These are phyloP conservation scores for Carassius auratus DNA, from an alignment of 2,113 vertebrate species.

Conservation along the genomic window DNA sequence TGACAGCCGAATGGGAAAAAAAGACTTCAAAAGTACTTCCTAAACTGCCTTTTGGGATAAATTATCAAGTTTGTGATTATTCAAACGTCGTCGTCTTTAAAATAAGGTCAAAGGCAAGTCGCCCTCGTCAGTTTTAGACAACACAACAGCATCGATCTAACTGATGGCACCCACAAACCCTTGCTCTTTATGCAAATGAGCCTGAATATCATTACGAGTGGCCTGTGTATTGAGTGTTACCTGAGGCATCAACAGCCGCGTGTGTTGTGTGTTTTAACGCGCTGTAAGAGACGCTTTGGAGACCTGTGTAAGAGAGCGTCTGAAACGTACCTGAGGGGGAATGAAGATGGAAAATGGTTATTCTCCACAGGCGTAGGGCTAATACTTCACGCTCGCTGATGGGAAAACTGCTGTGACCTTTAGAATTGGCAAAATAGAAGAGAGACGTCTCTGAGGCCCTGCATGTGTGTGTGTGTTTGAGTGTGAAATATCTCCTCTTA, in stretches of 20 bases:
- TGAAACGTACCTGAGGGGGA: slow-evolving; percentile 64
- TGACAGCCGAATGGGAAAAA: slow-evolving; percentile 40
- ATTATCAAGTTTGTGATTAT: slow-evolving; percentile 25
- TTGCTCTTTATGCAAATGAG: slow-evolving; percentile 44
- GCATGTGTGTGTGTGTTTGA: not conserved
- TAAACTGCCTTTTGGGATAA: slow-evolving; percentile 24
- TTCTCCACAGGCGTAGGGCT: slow-evolving; percentile 69
- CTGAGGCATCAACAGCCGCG: slow-evolving; percentile 66
- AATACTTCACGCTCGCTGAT: slow-evolving; percentile 64
- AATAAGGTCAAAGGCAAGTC: slow-evolving; percentile 21
- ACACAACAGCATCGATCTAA: slow-evolving; percentile 20
- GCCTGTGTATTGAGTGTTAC: slow-evolving; percentile 46
- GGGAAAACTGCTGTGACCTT: slow-evolving; percentile 69
- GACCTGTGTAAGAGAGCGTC: slow-evolving; percentile 66
- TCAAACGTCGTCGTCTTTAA: not conserved
- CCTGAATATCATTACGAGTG: slow-evolving; percentile 33
- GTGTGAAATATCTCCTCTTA: slow-evolving; percentile 28
- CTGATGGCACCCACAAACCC: slow-evolving; percentile 18
- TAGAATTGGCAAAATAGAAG: slow-evolving; percentile 67
- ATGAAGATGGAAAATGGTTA: slow-evolving; percentile 67
- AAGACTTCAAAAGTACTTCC: slow-evolving; percentile 12
- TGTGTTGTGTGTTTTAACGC: slow-evolving; percentile 68
- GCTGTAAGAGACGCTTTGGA: slow-evolving; percentile 64
- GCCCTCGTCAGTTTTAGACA: slow-evolving; percentile 11
- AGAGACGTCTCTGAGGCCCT: slow-evolving; percentile 57